These are phyloP conservation scores for Machimus atricapillus DNA, from an alignment of 2,888 invertebrate species.

Conservation along the genomic window DNA sequence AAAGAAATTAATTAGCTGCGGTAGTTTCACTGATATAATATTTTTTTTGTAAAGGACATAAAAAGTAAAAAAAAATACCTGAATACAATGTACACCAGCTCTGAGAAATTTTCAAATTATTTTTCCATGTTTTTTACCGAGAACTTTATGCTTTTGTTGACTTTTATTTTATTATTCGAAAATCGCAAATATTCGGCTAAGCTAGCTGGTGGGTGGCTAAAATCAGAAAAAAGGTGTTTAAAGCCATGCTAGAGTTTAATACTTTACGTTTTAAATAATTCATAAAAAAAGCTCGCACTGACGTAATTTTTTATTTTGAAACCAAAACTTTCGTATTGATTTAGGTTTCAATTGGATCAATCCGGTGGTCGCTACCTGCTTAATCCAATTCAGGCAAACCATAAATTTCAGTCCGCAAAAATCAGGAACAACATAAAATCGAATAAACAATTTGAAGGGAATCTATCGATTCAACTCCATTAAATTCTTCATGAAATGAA, in stretches of 20 bases:
- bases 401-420: not conserved
- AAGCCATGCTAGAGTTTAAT: not conserved
- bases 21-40: not conserved
- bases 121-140: not conserved
- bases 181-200: not conserved
- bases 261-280: not conserved
- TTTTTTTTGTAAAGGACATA: not conserved
- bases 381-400: not conserved
- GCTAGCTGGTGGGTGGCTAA: not conserved
- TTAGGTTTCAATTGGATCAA: not conserved
- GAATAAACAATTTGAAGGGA: not conserved
- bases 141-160: not conserved
- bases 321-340: not conserved
- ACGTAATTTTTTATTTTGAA: not conserved
- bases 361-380: not conserved
- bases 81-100: not conserved
- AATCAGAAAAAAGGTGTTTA: not conserved
- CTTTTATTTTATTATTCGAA: not conserved
- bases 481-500: conserved; percentile 12
- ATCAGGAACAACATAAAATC: not conserved
- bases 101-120: not conserved
- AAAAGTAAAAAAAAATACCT: not conserved
- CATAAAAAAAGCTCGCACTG: not conserved
- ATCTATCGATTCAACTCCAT: conserved; percentile 18
- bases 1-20: not conserved